phyloP scores from a whole-genome alignment of 2,888 invertebrate species.

The Eristalis tenax region DNA sequence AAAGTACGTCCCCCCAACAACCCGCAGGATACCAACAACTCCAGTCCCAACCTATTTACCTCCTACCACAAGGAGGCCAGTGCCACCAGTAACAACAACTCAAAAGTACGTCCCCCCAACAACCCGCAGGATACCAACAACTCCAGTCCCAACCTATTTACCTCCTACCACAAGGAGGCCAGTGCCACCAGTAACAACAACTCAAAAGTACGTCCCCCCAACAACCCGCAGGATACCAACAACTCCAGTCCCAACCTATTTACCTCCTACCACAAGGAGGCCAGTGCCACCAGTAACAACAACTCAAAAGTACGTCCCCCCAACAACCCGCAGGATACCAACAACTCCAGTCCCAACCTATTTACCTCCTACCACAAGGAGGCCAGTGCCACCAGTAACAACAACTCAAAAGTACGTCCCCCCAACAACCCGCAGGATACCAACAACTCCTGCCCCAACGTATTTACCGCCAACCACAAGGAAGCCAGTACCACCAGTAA shows the following conservation, averaged over 20 bases:
- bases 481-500: neutral
- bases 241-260: slow-evolving; percentile 48
- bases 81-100: slow-evolving; percentile 66
- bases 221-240: slow-evolving; percentile 7
- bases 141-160: neutral
- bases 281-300: slow-evolving; percentile 24
- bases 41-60: slow-evolving; percentile 22
- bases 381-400: slow-evolving; percentile 45
- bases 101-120: slow-evolving; percentile 55
- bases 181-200: neutral
- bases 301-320: slow-evolving; percentile 11
- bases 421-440: slow-evolving; percentile 45
- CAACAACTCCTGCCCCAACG: slow-evolving; percentile 20
- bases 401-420: slow-evolving; percentile 55
- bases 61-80: slow-evolving; percentile 55
- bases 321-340: slow-evolving; percentile 47
- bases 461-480: neutral
- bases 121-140: slow-evolving; percentile 53
- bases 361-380: slow-evolving; percentile 60
- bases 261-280: slow-evolving; percentile 23
- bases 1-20: neutral
- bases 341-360: slow-evolving; percentile 56
- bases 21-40: neutral
- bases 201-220: slow-evolving; percentile 18
- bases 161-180: slow-evolving; percentile 52